Evolutionary conservation across 2,888 invertebrate species (phyloP), one percentile per base, ranked within the genome.

Genomic region (Ligdia adustata): DNA sequence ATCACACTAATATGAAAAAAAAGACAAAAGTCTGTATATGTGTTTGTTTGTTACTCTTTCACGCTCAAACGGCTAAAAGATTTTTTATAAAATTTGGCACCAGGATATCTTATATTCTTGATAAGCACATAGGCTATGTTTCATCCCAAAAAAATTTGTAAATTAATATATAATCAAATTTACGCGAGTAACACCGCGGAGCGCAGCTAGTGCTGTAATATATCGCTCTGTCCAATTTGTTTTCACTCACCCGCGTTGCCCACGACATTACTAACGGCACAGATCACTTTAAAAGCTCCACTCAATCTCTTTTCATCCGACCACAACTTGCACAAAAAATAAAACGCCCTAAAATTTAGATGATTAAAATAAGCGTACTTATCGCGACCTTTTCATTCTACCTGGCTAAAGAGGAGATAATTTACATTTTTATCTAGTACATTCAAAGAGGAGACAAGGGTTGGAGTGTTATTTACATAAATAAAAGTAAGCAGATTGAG

Each of bases 391-490:
- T 39, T 44, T 31, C 11, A 27, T 33, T 20, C 29, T 16, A 47
- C 41, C 14, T 41, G 41, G 26, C 37, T 31, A 32, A 41, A 35
- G 22, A n/a, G 28, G 9, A 15, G 38, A 37, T 42, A 27, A 16
- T 37, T 14, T 18, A 48, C 27, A 42, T 33, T 37, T 41, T 37
- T 42, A 37, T 48, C 37, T 27, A 27, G 3, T 9, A 14, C 37
- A 37, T 37, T 24, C 33, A 34, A 35, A 16, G 40, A n/a, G 18
- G 28, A 48, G 41, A 43, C 39, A 40, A 39, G 34, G 44, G 31
- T 28, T 12, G 41, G 39, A 32, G 26, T 7, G 3, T 7, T n/a
- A 61, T 63, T 61, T 55, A 54, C 60, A 57, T 63, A 63, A 56
- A 49, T 45, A 20, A 24, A 40, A 35, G 47, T 51, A 54, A 57